Base-by-base conservation (phyloP, 2,113 vertebrate species). In the Odobenus rosmarus region DNA sequence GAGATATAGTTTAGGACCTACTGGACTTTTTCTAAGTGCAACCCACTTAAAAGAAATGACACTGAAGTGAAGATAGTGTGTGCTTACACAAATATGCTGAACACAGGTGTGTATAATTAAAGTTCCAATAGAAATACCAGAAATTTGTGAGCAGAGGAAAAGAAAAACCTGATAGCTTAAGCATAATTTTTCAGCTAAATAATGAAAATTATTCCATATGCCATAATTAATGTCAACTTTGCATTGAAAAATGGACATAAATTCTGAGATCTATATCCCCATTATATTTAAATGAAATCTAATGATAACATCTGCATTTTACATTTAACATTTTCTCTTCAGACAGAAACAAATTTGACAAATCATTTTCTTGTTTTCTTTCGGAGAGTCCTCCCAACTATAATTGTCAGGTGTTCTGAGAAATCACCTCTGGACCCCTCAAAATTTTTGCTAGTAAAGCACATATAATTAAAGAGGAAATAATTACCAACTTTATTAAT, bases 261-360 rank as follows among this genome's bases (percentile, higher is more conserved):
- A 42, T n/a, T 23, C 3, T 72, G 10, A 11, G 2, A 7, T 23
- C 7, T 1, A 46, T 51, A 39, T 13, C 2, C 0, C 7, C 19
- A 86, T 72, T 84, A 31, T 87, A 51, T 64, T 55, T 39, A 72
- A 4, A n/a, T 88, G 15, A 88, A 89, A 24, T 36, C 10, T 67
- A 91, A 59, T 21, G 18, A 55, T 26, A 51, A 24, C 26, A 53
- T 10, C 23, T 84, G 3, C 5, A 24, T 39, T 9, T 55, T 33
- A 55, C 1, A n/a, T 24, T 84, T 55, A 77, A 57, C 80, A 16
- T 69, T 80, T 71, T 88, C 39, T 62, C 49, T 16, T 81, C 53
- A 39, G 5, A 87, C 18, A 76, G 57, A 92, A 57, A 28, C 31
- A 49, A 69, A 82, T 59, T 61, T 49, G 28, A 42, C 12, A 76